These are phyloP conservation scores for Morus bassanus DNA, from an alignment of 2,797 vertebrate species.

Conservation along the genomic window DNA sequence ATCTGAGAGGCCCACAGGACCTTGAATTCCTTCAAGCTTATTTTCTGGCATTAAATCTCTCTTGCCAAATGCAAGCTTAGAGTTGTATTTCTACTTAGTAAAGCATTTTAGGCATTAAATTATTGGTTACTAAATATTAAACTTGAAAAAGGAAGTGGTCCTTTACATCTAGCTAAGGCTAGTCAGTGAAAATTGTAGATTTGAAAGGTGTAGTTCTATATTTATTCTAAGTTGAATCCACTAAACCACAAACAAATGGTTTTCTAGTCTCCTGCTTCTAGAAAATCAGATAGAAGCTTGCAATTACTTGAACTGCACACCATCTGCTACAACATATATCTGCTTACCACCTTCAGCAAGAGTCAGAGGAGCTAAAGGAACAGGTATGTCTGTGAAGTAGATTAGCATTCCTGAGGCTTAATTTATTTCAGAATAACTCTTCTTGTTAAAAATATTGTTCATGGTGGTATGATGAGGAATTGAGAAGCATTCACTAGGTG, in stretches of 20 bases:
- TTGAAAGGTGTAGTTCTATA: conserved; percentile 71
- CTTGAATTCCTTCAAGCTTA: not conserved
- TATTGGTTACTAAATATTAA: conserved; percentile 78
- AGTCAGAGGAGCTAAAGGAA: not conserved
- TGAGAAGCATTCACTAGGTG: not conserved
- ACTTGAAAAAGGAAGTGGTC: conserved; percentile 55
- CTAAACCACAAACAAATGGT: conserved; percentile 71
- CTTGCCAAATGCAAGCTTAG: not conserved
- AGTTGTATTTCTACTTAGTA: conserved; percentile 11
- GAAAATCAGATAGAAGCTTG: conserved; percentile 60
- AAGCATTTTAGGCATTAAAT: conserved; percentile 66
- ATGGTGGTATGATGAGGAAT: not conserved
- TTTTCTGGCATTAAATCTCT: not conserved
- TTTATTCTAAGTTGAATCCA: conserved; percentile 64
- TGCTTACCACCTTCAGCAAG: conserved; percentile 10
- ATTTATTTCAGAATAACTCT: conserved; percentile 26
- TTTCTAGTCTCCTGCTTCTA: conserved; percentile 58
- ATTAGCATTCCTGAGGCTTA: conserved; percentile 9
- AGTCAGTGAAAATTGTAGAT: conserved; percentile 64
- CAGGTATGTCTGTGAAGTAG: not conserved
- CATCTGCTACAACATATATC: conserved; percentile 26
- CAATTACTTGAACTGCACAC: conserved; percentile 66
- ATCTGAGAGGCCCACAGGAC: not conserved
- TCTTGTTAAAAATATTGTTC: not conserved
- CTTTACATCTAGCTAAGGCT: conserved; percentile 70